These are phyloP conservation scores for Lampris megalopsis DNA, from an alignment of 2,113 vertebrate genomes.

Conservation along the genomic window DNA sequence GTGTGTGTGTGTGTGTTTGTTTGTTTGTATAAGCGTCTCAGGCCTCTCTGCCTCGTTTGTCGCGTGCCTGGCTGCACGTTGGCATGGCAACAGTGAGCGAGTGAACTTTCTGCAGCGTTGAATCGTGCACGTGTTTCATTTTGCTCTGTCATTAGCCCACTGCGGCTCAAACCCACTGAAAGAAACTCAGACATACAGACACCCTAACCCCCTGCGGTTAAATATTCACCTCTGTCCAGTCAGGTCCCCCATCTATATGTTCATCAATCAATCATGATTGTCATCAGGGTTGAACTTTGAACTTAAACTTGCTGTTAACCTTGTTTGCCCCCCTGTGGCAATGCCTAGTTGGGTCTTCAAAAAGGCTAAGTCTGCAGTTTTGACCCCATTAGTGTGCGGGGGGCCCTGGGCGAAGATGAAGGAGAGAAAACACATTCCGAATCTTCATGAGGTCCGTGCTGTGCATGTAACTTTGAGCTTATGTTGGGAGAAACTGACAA, in stretches of 20 bases:
- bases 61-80: slow-evolving; percentile 50
- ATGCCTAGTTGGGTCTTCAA: slow-evolving; percentile 14
- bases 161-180: background rate
- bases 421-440: slow-evolving; percentile 17
- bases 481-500: slow-evolving; percentile 34
- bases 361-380: slow-evolving; percentile 18
- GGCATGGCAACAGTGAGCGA: slow-evolving; percentile 22
- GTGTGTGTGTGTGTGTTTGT: slow-evolving; percentile 16
- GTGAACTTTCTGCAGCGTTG: background rate
- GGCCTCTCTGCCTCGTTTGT: slow-evolving; percentile 42
- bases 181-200: slow-evolving; percentile 5
- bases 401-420: slow-evolving; percentile 20
- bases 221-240: slow-evolving; percentile 17
- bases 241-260: background rate
- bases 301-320: slow-evolving; percentile 10
- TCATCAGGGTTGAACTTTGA: slow-evolving; percentile 44
- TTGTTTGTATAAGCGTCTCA: slow-evolving; percentile 8
- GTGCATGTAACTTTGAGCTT: slow-evolving; percentile 46
- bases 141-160: slow-evolving; percentile 1
- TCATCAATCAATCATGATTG: slow-evolving; percentile 40
- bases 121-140: background rate
- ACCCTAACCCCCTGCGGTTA: slow-evolving; percentile 23
- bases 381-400: background rate
- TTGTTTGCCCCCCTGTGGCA: slow-evolving; percentile 34
- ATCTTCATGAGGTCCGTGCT: slow-evolving; percentile 32